Evolutionary conservation across 2,113 vertebrate species (phyloP).

Genomic region (Microtus richardsoni): DNA sequence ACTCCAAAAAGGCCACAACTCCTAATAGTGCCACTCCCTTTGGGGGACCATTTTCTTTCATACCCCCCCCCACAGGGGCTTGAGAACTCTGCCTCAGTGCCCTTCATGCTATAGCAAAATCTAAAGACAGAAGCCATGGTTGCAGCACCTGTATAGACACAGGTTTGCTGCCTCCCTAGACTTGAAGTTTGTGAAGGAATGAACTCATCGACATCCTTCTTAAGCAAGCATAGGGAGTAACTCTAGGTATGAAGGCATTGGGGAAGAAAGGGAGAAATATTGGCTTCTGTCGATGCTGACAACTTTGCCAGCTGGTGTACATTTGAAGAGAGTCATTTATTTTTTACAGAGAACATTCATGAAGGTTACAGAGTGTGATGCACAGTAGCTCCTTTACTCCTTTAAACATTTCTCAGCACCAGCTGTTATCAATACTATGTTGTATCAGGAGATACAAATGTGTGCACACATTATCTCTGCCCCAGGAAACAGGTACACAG

Average conservation of each 20-base stretch:
- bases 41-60: background rate
- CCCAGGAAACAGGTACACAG: background rate
- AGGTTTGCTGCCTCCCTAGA: background rate
- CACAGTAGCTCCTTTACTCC: background rate
- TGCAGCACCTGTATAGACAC: background rate
- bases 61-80: background rate
- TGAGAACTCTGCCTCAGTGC: background rate
- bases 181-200: background rate
- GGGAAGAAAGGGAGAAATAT: background rate
- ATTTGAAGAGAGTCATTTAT: background rate
- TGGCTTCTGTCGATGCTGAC: background rate
- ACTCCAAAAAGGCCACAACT: background rate
- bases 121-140: background rate
- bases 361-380: background rate
- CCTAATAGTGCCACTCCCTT: background rate
- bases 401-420: slow-evolving; percentile 13
- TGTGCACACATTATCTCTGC: background rate
- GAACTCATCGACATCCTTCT: background rate
- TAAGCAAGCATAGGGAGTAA: background rate
- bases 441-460: background rate
- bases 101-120: background rate
- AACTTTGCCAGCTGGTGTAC: background rate
- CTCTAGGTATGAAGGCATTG: background rate
- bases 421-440: background rate
- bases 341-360: background rate